Evolutionary conservation across 2,888 invertebrate species (phyloP).

Genomic region (Mythimna lalbum): DNA sequence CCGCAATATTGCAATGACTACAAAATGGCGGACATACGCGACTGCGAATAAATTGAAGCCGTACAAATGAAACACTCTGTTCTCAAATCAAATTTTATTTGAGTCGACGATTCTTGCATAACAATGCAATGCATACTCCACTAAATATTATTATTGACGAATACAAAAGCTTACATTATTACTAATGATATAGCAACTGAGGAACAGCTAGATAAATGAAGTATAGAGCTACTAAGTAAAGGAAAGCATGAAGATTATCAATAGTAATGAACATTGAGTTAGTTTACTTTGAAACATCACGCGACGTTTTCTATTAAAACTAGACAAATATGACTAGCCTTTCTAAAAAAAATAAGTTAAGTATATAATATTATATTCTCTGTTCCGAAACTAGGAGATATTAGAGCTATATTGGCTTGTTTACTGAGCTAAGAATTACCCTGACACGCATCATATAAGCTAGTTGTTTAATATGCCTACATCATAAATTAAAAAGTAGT

Average conservation of each 20-base stretch:
- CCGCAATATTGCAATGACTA: slow-evolving; percentile 32
- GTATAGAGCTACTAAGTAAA: slow-evolving; percentile 3
- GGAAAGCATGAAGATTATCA: slow-evolving; percentile 20
- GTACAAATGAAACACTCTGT: slow-evolving; percentile 69
- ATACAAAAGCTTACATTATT: slow-evolving; percentile 41
- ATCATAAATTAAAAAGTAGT: slow-evolving; percentile 27
- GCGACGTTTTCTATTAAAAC: slow-evolving; percentile 20
- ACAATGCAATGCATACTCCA: slow-evolving; percentile 34
- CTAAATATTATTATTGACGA: slow-evolving; percentile 17
- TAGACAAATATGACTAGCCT: not conserved
- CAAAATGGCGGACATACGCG: slow-evolving; percentile 27
- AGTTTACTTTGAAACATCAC: slow-evolving; percentile 7
- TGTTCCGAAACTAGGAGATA: not conserved
- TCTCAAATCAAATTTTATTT: slow-evolving; percentile 66
- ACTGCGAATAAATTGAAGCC: slow-evolving; percentile 42
- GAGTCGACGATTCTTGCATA: slow-evolving; percentile 48
- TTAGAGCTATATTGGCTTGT: not conserved
- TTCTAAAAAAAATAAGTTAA: not conserved
- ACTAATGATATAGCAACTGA: slow-evolving; percentile 15
- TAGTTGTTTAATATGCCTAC: slow-evolving; percentile 28
- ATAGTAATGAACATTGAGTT: slow-evolving; percentile 5
- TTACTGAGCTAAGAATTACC: slow-evolving; percentile 9
- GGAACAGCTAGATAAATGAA: slow-evolving; percentile 12
- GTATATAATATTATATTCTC: slow-evolving; percentile 3
- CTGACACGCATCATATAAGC: slow-evolving; percentile 7